Conservation (phyloP, 2,113 vertebrate genomes). For the Coptodon rendalli region DNA sequence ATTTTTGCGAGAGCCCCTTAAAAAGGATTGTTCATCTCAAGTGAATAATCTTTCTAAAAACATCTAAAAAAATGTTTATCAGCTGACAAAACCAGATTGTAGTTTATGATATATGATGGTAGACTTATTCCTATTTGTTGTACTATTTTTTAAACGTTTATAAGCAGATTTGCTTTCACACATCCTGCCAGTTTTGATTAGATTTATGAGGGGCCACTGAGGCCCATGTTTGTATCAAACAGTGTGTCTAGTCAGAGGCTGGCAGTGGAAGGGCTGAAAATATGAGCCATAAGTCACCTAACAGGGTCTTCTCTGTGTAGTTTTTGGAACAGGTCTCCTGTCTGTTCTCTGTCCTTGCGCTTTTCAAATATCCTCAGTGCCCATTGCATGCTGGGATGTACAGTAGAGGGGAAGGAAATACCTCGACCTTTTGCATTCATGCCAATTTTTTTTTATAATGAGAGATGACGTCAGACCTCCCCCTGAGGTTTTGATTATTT, state of each 20-base stretch:
- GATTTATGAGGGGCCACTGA: not conserved
- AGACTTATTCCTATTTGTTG: not conserved
- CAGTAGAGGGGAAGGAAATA: slow-evolving; percentile 26
- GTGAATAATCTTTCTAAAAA: not conserved
- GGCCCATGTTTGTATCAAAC: slow-evolving; percentile 12
- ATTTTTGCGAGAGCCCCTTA: not conserved
- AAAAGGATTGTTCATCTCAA: not conserved
- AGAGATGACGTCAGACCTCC: not conserved
- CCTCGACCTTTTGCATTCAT: not conserved
- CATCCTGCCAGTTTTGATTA: slow-evolving; percentile 9
- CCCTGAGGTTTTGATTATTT: not conserved
- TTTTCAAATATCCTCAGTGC: slow-evolving; percentile 33
- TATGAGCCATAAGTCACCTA: slow-evolving; percentile 37
- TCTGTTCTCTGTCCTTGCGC: slow-evolving; percentile 62
- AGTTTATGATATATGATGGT: not conserved
- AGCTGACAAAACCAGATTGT: not conserved
- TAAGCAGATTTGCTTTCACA: slow-evolving; percentile 10
- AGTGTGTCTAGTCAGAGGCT: slow-evolving; percentile 32
- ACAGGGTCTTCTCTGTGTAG: slow-evolving; percentile 65
- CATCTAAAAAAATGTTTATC: not conserved
- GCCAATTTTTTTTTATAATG: not conserved
- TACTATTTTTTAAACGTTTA: not conserved
- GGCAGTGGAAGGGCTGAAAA: slow-evolving; percentile 34
- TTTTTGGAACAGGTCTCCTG: slow-evolving; percentile 57
- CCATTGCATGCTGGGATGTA: slow-evolving; percentile 56